Conservation (phyloP, 2,113 vertebrate genomes). For the Pachycephala philippinensis region DNA sequence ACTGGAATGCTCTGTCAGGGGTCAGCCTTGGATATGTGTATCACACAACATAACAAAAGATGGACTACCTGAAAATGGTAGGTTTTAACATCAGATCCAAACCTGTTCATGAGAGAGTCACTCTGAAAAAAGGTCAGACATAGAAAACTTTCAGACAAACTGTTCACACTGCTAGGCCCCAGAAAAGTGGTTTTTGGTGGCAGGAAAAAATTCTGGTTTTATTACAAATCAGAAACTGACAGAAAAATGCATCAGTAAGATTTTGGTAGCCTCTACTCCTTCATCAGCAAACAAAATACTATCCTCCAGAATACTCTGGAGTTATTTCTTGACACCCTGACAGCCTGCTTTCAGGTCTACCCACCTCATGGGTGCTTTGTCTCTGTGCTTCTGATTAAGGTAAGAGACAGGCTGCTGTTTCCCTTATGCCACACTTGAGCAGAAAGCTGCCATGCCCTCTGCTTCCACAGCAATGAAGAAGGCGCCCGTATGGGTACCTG, state of each 20-base stretch:
- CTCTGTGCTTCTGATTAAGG: neutral
- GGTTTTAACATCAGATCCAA: neutral
- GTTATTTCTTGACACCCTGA: neutral
- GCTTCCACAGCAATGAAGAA: neutral
- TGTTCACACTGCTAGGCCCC: neutral
- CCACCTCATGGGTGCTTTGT: neutral
- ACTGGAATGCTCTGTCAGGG: neutral
- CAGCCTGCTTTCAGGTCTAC: neutral
- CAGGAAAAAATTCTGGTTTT: neutral
- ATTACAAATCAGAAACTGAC: neutral
- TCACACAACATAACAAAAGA: neutral
- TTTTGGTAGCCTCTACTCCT: neutral
- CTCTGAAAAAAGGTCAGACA: neutral
- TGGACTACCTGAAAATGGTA: neutral
- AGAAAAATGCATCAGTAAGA: neutral
- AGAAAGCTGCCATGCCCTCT: neutral
- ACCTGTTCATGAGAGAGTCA: neutral
- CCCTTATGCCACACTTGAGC: accelerated
- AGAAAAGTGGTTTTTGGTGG: neutral
- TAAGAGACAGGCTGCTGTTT: neutral
- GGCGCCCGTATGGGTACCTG: neutral
- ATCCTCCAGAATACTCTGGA: neutral
- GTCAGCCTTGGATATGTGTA: neutral
- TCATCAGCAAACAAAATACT: neutral
- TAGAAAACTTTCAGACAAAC: neutral